Evolutionary conservation across 1,140 invertebrate species (phyloP), one percentile per base, ranked within the genome.

Genomic region (Nebria ingens): DNA sequence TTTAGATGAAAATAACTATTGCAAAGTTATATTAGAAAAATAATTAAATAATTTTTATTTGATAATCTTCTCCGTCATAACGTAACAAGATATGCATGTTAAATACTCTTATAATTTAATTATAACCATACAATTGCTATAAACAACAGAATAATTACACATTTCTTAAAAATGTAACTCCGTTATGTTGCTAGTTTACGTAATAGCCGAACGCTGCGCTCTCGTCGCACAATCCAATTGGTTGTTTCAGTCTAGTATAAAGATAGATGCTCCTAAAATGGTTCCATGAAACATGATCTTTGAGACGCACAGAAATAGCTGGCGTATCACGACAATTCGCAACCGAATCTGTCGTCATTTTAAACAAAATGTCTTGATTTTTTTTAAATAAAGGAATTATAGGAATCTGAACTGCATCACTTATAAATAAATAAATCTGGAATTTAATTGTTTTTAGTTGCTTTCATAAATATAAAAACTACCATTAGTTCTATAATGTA

Each of bases 241-340:
- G 65, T 29, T 19, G 23, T 25, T 53, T 19, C 22, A 13, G 12
- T 13, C 4, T 58, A 54, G 57, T 58, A 49, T 68, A 68, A 68
- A 68, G 64, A 69, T 68, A 76, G 74, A 73, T 78, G 74, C 73
- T 76, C 76, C 76, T 76, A 79, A 79, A 79, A 79, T 79, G 77
- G 77, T 68, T 68, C 71, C 72, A 64, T 71, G 78, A 75, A 79
- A 79, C 66, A 74, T 72, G 78, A 79, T 79, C 73, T 68, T n/a
- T 67, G 68, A 68, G 64, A 61, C 62, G 68, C 3, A 45, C 64
- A 70, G 74, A 77, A 77, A 76, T 77, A 76, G 74, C 62, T 52
- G 21, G 45, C 57, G 40, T 55, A 21, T 21, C 42, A 23, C 51
- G 17, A 40, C 52, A 20, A 11, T 17, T 58, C 56, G 51, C 57